Evolutionary conservation across 2,797 vertebrate species (phyloP).

Genomic region (Enteromius trimaculatus): DNA sequence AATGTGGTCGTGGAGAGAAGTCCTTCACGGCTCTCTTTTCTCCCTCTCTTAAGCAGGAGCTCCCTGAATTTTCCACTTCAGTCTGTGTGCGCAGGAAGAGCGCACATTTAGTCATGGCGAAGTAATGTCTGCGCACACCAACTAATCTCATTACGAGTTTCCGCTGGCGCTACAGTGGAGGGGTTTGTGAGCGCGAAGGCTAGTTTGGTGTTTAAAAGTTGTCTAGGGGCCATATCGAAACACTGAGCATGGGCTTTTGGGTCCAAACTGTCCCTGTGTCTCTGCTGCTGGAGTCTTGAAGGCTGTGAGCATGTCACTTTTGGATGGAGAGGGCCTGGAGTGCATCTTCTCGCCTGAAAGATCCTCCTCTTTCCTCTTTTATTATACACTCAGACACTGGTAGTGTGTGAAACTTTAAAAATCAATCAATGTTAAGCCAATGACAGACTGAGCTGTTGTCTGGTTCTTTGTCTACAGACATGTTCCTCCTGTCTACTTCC

Average conservation of each 20-base stretch:
- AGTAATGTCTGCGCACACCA: conserved; percentile 90
- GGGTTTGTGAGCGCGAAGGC: conserved; percentile 77
- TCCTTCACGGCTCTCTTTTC: conserved; percentile 38
- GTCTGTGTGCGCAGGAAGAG: conserved; percentile 81
- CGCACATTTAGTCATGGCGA: conserved; percentile 90
- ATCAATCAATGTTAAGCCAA: background rate
- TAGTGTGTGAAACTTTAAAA: background rate
- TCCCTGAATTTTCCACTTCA: conserved; percentile 89
- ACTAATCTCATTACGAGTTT: conserved; percentile 95
- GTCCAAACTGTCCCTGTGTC: background rate
- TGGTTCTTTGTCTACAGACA: background rate
- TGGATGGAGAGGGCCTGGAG: background rate
- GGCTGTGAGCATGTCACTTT: conserved; percentile 4
- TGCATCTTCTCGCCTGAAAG: conserved; percentile 13
- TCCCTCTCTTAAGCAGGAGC: conserved; percentile 66
- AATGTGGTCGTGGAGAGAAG: conserved; percentile 76
- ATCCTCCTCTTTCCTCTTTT: background rate
- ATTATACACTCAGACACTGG: background rate
- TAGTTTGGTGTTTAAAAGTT: conserved; percentile 48
- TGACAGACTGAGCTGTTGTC: background rate
- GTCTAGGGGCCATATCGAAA: conserved; percentile 43
- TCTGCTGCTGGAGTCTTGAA: conserved; percentile 16
- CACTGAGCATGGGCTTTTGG: background rate
- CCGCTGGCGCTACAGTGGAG: conserved; percentile 84
- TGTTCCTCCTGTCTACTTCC: conserved; percentile 33